phyloP scores from a whole-genome alignment of 2,797 vertebrate species.

The Phataginus tricuspis region DNA sequence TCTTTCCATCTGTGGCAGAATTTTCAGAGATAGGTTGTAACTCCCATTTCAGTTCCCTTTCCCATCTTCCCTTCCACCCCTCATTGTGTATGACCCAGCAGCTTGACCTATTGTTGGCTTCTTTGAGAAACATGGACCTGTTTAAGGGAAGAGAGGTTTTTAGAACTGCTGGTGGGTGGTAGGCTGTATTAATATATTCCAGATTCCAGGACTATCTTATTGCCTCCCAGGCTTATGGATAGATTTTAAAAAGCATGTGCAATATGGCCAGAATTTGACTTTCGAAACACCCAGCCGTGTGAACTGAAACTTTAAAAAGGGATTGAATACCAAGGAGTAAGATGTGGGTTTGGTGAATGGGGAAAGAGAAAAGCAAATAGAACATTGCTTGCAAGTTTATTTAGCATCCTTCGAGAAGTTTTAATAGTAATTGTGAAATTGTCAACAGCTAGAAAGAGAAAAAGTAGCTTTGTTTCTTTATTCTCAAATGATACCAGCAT shows the following conservation, averaged over 20 bases:
- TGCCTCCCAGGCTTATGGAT: neutral
- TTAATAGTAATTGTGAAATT: neutral
- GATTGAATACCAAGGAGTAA: neutral
- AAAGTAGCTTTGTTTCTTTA: slow-evolving; percentile 7
- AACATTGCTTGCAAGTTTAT: neutral
- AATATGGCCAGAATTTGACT: neutral
- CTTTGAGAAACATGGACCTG: neutral
- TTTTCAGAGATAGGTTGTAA: neutral
- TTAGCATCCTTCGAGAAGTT: neutral
- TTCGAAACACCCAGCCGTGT: neutral
- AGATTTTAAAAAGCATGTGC: slow-evolving; percentile 4
- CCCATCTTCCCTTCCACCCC: neutral
- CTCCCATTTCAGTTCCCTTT: neutral
- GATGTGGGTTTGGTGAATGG: neutral
- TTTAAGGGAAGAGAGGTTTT: neutral
- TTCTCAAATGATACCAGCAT: neutral
- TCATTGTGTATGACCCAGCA: neutral
- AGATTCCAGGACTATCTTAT: neutral
- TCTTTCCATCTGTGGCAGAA: neutral
- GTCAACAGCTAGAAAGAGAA: neutral
- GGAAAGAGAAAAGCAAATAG: neutral
- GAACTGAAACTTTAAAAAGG: neutral
- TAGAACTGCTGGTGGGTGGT: neutral
- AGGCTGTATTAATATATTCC: neutral
- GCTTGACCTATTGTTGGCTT: neutral